Percentiles rank a stretch among this genome's conserved stretches.
Evolutionary conservation across 2,113 vertebrate genomes (phyloP).

Genomic region (Gambusia affinis): DNA sequence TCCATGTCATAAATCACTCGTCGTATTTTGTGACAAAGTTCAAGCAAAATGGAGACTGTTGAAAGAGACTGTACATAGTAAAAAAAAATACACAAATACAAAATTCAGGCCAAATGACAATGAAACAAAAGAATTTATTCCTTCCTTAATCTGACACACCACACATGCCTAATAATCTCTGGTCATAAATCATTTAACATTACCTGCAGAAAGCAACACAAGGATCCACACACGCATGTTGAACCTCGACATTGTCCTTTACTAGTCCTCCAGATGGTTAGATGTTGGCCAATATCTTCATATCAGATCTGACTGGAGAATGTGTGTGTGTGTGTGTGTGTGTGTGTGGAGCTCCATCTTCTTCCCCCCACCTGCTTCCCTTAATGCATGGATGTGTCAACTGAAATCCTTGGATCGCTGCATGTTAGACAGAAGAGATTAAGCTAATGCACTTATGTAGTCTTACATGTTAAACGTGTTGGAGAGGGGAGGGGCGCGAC

Average conservation of each 20-base stretch:
- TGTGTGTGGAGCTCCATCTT: constrained; percentile 54
- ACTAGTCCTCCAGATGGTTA: constrained; percentile 17
- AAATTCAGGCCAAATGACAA: no score
- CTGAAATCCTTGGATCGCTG: constrained; percentile 55
- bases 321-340: constrained; percentile 10
- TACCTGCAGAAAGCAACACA: constrained; percentile 76
- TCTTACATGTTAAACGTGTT: constrained; percentile 62
- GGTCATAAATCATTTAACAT: background rate
- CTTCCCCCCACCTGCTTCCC: constrained; percentile 19
- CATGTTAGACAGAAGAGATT: constrained; percentile 83
- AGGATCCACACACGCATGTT: constrained; percentile 61
- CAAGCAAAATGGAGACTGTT: background rate
- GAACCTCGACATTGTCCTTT: constrained; percentile 64
- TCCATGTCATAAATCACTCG: background rate
- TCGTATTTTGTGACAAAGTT: background rate
- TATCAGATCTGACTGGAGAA: constrained; percentile 24
- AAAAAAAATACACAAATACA: no score
- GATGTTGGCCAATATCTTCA: constrained; percentile 30
- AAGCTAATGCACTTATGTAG: constrained; percentile 82
- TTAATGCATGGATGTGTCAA: constrained; percentile 41
- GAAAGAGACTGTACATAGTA: no score
- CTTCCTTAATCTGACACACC: background rate
- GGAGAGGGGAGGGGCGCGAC: constrained; percentile 39
- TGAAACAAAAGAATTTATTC: background rate
- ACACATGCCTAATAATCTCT: background rate